A percentile compares a stretch with the other conserved stretches of the same genome.
phyloP scores from a whole-genome alignment of 2,113 vertebrate genomes.

The Myrmophylax atrothorax region DNA sequence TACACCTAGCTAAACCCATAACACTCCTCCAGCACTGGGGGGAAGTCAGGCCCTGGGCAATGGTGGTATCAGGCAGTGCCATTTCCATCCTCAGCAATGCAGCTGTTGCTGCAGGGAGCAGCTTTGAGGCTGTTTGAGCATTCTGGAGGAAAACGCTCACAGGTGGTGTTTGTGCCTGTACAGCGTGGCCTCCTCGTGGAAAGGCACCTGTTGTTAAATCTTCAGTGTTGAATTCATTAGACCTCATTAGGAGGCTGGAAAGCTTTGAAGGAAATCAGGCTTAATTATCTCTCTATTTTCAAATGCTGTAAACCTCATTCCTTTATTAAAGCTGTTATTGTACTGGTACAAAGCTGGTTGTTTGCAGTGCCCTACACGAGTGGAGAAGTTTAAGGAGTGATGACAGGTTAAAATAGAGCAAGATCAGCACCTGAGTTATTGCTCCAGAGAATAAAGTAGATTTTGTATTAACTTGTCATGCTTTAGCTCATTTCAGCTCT shows the following conservation, averaged over 20 bases:
- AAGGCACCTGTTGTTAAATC: constrained; percentile 19
- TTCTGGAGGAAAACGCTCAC: background rate
- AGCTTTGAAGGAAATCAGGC: constrained; percentile 10
- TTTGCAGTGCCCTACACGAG: background rate
- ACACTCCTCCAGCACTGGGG: background rate
- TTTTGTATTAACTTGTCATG: background rate
- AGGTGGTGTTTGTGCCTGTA: background rate
- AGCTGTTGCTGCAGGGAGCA: background rate
- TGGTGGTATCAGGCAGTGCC: background rate
- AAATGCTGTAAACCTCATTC: background rate
- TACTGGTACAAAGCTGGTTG: background rate
- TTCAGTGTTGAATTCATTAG: background rate
- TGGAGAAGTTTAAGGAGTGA: background rate
- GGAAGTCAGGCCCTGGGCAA: background rate
- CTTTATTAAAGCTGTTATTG: background rate
- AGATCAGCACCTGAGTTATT: background rate
- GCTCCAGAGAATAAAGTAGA: background rate
- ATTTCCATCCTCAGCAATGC: background rate
- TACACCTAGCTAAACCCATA: too few species aligned
- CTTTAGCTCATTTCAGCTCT: background rate
- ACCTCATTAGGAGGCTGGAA: background rate
- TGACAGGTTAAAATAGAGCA: background rate
- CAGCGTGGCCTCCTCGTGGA: background rate
- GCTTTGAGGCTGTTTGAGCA: background rate
- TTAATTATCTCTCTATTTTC: constrained; percentile 2